phyloP scores from a whole-genome alignment of 2,797 vertebrate species.

The Sebastes nivosus region DNA sequence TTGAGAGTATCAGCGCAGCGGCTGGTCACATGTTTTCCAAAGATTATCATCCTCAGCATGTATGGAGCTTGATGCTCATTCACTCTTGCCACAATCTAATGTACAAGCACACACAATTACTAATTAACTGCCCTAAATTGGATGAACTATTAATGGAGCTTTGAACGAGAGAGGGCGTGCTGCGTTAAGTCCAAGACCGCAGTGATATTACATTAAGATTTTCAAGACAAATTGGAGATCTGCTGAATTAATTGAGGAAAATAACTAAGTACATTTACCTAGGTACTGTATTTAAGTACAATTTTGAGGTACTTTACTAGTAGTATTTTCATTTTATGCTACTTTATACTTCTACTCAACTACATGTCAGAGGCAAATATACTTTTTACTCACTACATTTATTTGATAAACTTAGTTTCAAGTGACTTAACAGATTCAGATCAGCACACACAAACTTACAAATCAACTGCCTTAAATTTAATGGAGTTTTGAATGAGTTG shows the following conservation, averaged over 20 bases:
- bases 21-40: conserved; percentile 72
- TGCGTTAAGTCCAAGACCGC: fast-evolving
- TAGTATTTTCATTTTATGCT: too few species aligned
- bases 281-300: too few species aligned
- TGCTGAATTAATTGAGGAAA: background rate
- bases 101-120: background rate
- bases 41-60: conserved; percentile 56
- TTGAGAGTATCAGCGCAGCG: conserved; percentile 52
- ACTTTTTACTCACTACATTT: too few species aligned
- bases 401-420: too few species aligned
- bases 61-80: conserved; percentile 8
- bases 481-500: too few species aligned
- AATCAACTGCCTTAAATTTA: too few species aligned
- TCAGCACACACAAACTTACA: too few species aligned
- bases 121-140: background rate
- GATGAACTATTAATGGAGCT: background rate
- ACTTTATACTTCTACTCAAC: too few species aligned
- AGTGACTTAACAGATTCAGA: too few species aligned
- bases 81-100: background rate
- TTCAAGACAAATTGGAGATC: background rate
- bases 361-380: too few species aligned
- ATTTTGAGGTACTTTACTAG: too few species aligned
- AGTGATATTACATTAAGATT: background rate
- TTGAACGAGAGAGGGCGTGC: background rate
- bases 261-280: too few species aligned